These are phyloP conservation scores for Hybognathus amarus DNA, from an alignment of 2,797 vertebrate species.

Conservation along the genomic window DNA sequence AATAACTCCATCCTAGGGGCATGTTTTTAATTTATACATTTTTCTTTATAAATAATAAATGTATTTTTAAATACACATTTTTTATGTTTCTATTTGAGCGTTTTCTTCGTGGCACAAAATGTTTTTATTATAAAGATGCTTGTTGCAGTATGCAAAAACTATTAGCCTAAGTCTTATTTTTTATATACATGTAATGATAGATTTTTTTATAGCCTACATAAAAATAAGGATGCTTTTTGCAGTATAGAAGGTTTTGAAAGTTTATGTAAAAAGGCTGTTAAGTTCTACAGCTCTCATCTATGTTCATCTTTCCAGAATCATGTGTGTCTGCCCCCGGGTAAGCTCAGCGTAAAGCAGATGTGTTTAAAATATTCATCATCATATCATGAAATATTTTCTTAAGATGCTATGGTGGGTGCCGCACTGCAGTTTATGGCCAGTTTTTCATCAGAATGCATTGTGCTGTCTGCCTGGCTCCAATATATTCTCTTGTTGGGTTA, in stretches of 20 bases:
- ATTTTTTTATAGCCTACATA: not conserved
- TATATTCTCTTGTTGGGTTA: constrained; percentile 42
- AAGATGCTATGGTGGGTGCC: constrained; percentile 76
- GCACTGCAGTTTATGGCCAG: constrained; percentile 83
- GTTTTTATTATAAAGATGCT: not conserved
- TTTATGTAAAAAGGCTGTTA: constrained; percentile 12
- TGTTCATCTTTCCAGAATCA: constrained; percentile 8
- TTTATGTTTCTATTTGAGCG: not conserved
- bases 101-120: not conserved
- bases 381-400: constrained; percentile 69
- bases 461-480: constrained; percentile 54
- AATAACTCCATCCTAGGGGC: not conserved
- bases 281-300: constrained; percentile 15
- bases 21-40: not conserved
- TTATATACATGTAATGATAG: no score
- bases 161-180: not conserved
- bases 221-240: not conserved
- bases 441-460: constrained; percentile 61
- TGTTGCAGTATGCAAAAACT: not conserved
- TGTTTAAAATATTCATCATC: constrained; percentile 71
- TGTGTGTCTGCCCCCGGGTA: constrained; percentile 13
- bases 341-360: constrained; percentile 36
- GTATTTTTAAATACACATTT: not conserved
- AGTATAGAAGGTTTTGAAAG: not conserved
- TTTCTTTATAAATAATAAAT: not conserved